These are phyloP conservation scores for Oryzias melastigma DNA, from an alignment of 2,113 vertebrate genomes.

Conservation along the genomic window DNA sequence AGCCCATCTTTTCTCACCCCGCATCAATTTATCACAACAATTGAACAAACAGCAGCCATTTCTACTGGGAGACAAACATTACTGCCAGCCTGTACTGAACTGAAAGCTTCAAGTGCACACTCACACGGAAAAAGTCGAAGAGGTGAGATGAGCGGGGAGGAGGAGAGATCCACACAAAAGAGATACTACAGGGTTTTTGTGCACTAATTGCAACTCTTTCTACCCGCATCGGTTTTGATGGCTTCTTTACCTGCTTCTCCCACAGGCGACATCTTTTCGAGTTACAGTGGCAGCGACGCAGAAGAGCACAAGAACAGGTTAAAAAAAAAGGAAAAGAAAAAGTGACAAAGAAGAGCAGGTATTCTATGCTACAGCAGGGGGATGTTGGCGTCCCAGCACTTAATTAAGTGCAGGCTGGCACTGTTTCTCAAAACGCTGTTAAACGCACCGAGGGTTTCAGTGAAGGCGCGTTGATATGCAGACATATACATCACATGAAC, in stretches of 20 bases:
- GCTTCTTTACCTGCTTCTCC: constrained; percentile 75
- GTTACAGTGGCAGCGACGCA: constrained; percentile 51
- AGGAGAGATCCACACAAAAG: constrained; percentile 47
- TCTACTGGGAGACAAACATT: constrained; percentile 63
- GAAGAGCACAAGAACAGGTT: constrained; percentile 51
- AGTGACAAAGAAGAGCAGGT: constrained; percentile 63
- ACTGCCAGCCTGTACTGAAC: constrained; percentile 62
- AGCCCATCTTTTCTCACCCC: constrained; percentile 50
- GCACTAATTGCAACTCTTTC: constrained; percentile 67
- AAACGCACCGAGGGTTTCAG: constrained; percentile 45
- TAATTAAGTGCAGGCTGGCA: constrained; percentile 72
- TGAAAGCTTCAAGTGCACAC: constrained; percentile 48
- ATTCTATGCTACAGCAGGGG: constrained; percentile 59
- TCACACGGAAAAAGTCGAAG: constrained; percentile 20
- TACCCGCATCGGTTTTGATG: constrained; percentile 68
- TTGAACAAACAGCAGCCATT: constrained; percentile 69
- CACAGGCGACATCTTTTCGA: constrained; percentile 64
- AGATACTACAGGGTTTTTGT: constrained; percentile 31
- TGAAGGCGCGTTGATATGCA: constrained; percentile 38
- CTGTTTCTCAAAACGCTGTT: constrained; percentile 61
- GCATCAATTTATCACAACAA: constrained; percentile 73
- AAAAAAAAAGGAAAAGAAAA: not conserved
- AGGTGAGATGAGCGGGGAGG: constrained; percentile 31
- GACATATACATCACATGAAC: constrained; percentile 3
- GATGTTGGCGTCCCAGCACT: constrained; percentile 57